Base-by-base conservation (phyloP, 1,140 invertebrate species). In the Lasaia peninsularis region DNA sequence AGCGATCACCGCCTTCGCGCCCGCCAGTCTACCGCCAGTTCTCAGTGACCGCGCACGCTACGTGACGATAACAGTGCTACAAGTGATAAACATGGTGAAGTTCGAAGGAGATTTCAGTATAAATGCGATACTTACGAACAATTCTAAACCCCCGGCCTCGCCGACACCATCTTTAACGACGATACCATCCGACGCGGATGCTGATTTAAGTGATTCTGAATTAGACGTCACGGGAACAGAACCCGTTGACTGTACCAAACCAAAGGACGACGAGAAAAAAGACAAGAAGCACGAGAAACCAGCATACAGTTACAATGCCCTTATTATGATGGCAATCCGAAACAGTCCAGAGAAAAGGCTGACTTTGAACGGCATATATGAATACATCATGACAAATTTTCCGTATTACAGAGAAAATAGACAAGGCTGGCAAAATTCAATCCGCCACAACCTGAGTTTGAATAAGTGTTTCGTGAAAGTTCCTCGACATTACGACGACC, bases 401-500 rank as follows among this genome's bases (percentile, higher is more conserved):
- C 98, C 98, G 0, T 99, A 99, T 83, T 99, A 99, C 86, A 92
- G 95, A 14, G 97, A 98, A 75, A 99, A 99, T 89, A 98, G 98
- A 63, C 98, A 99, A 81, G 98, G 98, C 11, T 99, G 98, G 98
- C 98, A 99, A 80, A 99, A 99, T 81, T 99, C 97, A 0, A 99
- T 99, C 69, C 90, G 98, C 0, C 98, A 99, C 89, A 99, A 99
- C 86, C 91, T 99, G 0, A 97, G 95, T 63, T 89, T 99, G 62
- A 99, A 99, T 90, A 99, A 99, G 90, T 99, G 98, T 76, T 99
- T 99, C 80, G 96, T 99, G 44, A 99, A 99, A 91, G 96, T 98
- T 21, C 96, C 97, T 0, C 90, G 97, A 0, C 96, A 98, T 71
- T 98, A 98, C 80, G 96, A 98, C 82, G 97, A 98, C 79, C 97